Base-by-base conservation (phyloP, 2,113 vertebrate genomes). In the Corythoichthys intestinalis region DNA sequence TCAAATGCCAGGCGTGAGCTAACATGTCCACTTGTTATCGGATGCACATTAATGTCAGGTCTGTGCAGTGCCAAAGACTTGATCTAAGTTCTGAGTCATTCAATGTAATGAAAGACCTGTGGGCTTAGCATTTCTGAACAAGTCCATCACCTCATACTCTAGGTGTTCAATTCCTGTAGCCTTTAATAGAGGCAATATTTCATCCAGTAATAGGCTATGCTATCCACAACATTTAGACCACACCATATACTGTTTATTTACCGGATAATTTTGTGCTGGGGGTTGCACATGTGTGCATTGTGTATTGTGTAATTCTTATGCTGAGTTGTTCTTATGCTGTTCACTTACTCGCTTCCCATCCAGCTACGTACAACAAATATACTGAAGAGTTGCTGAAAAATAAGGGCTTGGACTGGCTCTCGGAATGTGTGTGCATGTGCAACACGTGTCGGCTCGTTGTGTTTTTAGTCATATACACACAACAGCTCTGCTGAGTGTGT, bases 301-400 rank as follows among this genome's bases (percentile, higher is more conserved):
- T 59, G 61, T 57, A 76, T 68, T 37, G 10, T 54, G 52, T 2
- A 15, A 59, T 64, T 66, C 66, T 80, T 70, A 52, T 59, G 60
- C 48, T 17, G 34, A 73, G 73, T 79, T 84, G 76, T 77, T 84
- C 65, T 80, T 61, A 57, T 41, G 44, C 65, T 46, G 46, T 71
- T 76, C 73, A 71, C 65, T 69, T 68, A 78, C 68, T 62, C 71
- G 61, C 35, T 71, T 83, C 83, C 72, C 76, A 64, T 85, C 83
- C 77, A 82, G 84, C 71, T 73, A 44, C 9, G 3, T 4, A 86
- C 83, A 87, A 84, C 84, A 89, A 91, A 89, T 83, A 89, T 76
- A 84, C 65, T 65, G 75, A 86, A 72, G 68, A 84, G 82, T 80
- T 41, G 78, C 74, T 88, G 91, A 92, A 82, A 87, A 77, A 79